Evolutionary conservation across 35 echinoderm and acorn worm genomes (phyloP).

Genomic region (Diadema setosum): DNA sequence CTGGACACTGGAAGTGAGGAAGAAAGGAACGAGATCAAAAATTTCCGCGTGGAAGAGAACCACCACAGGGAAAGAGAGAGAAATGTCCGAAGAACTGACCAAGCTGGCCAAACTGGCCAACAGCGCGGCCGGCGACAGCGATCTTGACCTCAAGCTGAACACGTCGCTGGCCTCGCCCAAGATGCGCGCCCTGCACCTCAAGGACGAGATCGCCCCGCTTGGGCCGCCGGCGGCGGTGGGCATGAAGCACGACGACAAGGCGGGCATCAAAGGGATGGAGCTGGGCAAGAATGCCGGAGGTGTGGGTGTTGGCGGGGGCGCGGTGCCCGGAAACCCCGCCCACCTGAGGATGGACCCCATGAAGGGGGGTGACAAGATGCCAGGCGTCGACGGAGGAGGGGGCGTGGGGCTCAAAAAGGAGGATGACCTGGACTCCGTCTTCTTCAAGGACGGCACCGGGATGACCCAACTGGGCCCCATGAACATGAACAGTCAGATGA

Average conservation of each 20-base stretch:
- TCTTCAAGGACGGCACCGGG: background rate
- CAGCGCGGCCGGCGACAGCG: constrained; percentile 64
- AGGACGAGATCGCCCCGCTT: background rate
- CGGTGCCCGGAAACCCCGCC: too few relatives aligned
- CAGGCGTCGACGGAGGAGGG: constrained; percentile 18
- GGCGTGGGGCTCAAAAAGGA: constrained; percentile 4
- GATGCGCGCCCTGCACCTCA: background rate
- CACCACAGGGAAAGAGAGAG: background rate
- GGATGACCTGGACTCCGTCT: constrained; percentile 6
- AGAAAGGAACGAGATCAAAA: background rate
- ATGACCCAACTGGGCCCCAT: too few relatives aligned
- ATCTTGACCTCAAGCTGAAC: constrained; percentile 59
- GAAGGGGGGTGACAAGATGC: background rate
- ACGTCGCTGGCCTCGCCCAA: constrained; percentile 1
- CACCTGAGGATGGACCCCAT: background rate
- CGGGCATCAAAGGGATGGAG: constrained; percentile 45
- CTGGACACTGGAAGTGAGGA: too few relatives aligned
- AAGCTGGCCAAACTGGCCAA: constrained; percentile 90
- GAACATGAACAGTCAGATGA: constrained; percentile 26
- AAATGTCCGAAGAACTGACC: constrained; percentile 89
- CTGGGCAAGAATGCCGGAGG: constrained; percentile 28
- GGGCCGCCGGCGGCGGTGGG: background rate
- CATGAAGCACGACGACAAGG: constrained; percentile 37
- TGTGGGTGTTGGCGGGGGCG: too few relatives aligned
- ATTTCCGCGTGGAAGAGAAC: background rate